Base-by-base conservation (phyloP, 2,888 invertebrate species). In the Argyra leucocephala region DNA sequence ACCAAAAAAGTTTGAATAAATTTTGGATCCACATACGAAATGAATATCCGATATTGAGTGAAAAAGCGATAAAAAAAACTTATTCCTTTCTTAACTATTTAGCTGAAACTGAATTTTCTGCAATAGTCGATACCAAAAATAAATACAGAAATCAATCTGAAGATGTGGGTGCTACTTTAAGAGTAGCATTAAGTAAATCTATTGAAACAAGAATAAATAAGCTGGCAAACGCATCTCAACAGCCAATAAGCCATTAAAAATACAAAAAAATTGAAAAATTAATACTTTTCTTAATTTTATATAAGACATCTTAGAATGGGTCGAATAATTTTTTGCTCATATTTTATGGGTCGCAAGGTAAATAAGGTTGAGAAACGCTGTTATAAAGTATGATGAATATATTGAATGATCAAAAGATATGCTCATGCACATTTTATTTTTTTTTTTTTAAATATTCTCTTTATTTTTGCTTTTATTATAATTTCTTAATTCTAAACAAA, bases 21-120 rank as follows among this genome's bases (percentile, higher is more conserved):
- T 65, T 65, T 65, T 67, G 64, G 66, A 63, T 58, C 5, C 58
- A 58, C 22, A 58, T 58, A 58, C 58, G 58, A 58, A 22, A 22
- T 59, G 67, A 69, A 69, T 70, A 69, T 66, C 65, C 57, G 66
- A 37, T 66, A 66, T 68, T 69, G 68, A 68, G 66, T 23, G 67
- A 67, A 63, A 59, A 65, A 22, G 67, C 67, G n/a, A 57, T 37
- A 48, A 67, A 65, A 64, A 65, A 67, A 68, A n/a, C 60, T 68
- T 57, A 48, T 70, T 57, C 67, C 69, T 62, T 69, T 69, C 68
- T 67, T 69, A 66, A 68, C 67, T 22, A 68, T 48, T 22, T 62
- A 62, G 37, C 22, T 18, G 37, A 62, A 62, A 68, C 65, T 36
- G 63, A 21, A 63, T 59, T 59, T 59, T 59, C 12, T 1, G 59